Evolutionary conservation across 1,140 invertebrate species (phyloP), one percentile per base, ranked within the genome.

Genomic region (Ganaspis sp.): DNA sequence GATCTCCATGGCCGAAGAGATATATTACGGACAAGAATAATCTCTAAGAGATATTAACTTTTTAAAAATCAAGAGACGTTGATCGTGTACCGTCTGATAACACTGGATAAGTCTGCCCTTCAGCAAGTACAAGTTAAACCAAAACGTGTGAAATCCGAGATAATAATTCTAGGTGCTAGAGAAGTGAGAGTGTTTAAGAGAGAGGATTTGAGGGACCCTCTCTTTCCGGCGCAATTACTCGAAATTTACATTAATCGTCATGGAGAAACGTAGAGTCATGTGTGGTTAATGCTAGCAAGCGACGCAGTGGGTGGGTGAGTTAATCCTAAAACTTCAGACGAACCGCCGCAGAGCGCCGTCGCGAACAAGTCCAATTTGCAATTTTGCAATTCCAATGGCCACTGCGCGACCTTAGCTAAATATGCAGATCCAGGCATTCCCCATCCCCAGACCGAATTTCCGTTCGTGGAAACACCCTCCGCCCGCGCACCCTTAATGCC

Each of bases 301-400:
- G 23, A n/a, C 58, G 23, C 23, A 29, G 3, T 69, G 73, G 76
- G 74, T 77, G 77, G 75, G 54, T 75, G 77, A 83, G 81, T 85
- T 86, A 83, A 85, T 86, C 85, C 83, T 82, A 84, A 86, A 86
- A 86, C 82, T 86, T 86, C 69, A 74, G 73, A 81, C 72, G 70
- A 79, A 78, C 82, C 74, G 19, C 40, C 72, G 71, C 69, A 69
- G 34, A 72, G 72, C 76, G 73, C 73, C 80, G 76, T 79, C 78
- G 83, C 83, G 83, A 87, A 86, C 84, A 85, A 86, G 81, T 87
- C 83, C 84, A 87, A 85, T 87, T 86, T 85, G 81, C 82, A 80
- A 85, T 85, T 87, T 87, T 86, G 86, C 86, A 86, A 87, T 86
- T 85, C 85, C 86, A 87, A 86, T 86, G 84, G 83, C 81, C 83